These are phyloP conservation scores for Scaptomyza caliginosa DNA, from an alignment of 2,888 invertebrate genomes.

Conservation along the genomic window DNA sequence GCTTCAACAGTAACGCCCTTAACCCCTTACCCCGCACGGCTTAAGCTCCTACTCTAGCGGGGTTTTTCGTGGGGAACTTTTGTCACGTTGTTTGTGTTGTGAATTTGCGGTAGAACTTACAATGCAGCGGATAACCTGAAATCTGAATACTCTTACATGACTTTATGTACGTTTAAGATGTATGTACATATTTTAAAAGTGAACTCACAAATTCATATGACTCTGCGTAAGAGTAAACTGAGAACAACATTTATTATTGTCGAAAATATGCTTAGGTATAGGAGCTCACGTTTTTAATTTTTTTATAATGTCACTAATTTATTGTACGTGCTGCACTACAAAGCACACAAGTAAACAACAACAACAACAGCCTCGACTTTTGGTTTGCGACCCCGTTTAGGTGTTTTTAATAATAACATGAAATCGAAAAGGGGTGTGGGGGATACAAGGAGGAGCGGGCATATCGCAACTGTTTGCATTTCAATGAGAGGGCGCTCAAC, in stretches of 20 bases:
- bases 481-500: constrained; percentile 53
- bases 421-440: background rate
- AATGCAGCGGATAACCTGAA: no score
- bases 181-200: no score
- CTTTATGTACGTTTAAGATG: no score
- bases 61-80: constrained; percentile 17
- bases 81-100: constrained; percentile 71
- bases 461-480: constrained; percentile 60
- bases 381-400: constrained; percentile 67
- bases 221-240: background rate
- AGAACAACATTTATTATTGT: constrained; percentile 64
- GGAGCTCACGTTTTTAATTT: constrained; percentile 76
- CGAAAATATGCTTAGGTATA: constrained; percentile 57
- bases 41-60: constrained; percentile 9
- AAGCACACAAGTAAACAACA: constrained; percentile 43
- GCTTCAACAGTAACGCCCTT: constrained; percentile 14
- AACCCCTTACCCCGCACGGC: constrained; percentile 9
- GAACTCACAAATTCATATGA: background rate
- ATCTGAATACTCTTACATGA: constrained; percentile 11
- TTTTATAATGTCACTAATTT: constrained; percentile 76
- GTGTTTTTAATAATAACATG: constrained; percentile 74
- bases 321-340: constrained; percentile 77
- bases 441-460: background rate
- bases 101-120: constrained; percentile 60
- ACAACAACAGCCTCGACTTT: constrained; percentile 21